Conservation (phyloP, 2,888 invertebrate genomes). For the Hermodice carunculata region DNA sequence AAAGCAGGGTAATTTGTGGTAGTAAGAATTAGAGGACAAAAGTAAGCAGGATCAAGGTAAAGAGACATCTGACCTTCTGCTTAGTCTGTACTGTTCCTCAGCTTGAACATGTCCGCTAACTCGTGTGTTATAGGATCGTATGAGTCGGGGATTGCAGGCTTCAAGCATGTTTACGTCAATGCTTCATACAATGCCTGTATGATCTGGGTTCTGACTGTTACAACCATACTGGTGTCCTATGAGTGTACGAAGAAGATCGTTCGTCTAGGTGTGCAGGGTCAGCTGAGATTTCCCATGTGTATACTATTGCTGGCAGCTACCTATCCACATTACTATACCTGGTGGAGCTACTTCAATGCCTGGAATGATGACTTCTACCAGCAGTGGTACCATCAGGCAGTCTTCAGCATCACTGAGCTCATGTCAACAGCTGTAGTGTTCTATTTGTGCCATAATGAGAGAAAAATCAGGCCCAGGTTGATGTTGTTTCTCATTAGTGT, state of each 20-base stretch:
- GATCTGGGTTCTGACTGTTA: constrained; percentile 33
- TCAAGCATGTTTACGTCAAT: constrained; percentile 45
- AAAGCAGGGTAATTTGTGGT: no score
- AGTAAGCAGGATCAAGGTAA: no score
- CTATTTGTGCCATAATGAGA: constrained; percentile 9
- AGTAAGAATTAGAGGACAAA: no score
- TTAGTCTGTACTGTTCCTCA: no score
- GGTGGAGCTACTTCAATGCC: constrained; percentile 45
- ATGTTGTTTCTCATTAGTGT: constrained; percentile 25
- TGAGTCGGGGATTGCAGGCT: constrained; percentile 24
- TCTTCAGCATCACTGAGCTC: constrained; percentile 40
- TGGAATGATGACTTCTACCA: constrained; percentile 42
- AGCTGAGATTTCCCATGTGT: constrained; percentile 20
- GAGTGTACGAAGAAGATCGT: constrained; percentile 29
- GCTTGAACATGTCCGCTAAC: no score
- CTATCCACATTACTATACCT: constrained; percentile 45
- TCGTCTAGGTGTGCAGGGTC: neutral
- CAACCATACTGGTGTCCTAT: constrained; percentile 27
- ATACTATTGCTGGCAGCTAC: constrained; percentile 24
- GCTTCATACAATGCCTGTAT: constrained; percentile 28
- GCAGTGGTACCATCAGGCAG: constrained; percentile 39
- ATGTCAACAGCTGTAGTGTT: constrained; percentile 31
- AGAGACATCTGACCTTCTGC: no score
- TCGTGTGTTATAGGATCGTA: constrained; percentile 35
- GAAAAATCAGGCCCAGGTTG: constrained; percentile 63